Percentiles rank a stretch among this genome's conserved stretches.
These are phyloP conservation scores for Gila robusta DNA, from an alignment of 2,797 vertebrate species.

Conservation along the genomic window DNA sequence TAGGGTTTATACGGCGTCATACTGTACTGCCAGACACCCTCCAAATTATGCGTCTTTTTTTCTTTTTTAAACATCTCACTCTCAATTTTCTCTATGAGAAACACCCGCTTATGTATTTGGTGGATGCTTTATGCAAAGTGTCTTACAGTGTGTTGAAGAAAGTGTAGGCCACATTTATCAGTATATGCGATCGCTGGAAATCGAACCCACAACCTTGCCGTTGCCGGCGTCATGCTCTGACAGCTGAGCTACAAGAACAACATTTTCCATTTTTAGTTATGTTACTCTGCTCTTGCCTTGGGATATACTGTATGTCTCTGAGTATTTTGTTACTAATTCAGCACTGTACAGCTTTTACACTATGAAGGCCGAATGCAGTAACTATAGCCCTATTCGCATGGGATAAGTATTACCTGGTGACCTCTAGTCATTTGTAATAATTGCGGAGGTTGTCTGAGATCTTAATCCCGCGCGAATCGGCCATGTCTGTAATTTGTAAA, in stretches of 20 bases:
- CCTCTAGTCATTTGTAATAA: no score
- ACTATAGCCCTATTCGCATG: no score
- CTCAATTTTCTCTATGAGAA: constrained; percentile 6
- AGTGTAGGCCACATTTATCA: not conserved
- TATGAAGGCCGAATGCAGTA: not conserved
- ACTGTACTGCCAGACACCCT: constrained; percentile 81
- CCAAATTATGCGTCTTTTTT: constrained; percentile 39
- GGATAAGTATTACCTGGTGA: no score
- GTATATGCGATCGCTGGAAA: not conserved
- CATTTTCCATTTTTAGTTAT: not conserved
- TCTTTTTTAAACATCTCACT: constrained; percentile 44
- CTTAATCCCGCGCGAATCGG: no score
- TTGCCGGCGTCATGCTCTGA: not conserved
- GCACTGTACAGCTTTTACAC: no score
- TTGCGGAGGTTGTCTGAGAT: no score
- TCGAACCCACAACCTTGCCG: not conserved
- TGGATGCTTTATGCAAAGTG: not conserved
- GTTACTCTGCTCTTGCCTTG: not conserved
- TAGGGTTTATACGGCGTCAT: constrained; percentile 88
- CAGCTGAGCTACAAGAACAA: not conserved
- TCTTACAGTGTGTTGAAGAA: not conserved
- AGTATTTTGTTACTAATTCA: not conserved
- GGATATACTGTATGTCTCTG: not conserved
- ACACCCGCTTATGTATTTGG: not conserved
- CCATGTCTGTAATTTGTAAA: no score